phyloP scores from a whole-genome alignment of 2,113 vertebrate genomes.

The Coracopsis vasa region DNA sequence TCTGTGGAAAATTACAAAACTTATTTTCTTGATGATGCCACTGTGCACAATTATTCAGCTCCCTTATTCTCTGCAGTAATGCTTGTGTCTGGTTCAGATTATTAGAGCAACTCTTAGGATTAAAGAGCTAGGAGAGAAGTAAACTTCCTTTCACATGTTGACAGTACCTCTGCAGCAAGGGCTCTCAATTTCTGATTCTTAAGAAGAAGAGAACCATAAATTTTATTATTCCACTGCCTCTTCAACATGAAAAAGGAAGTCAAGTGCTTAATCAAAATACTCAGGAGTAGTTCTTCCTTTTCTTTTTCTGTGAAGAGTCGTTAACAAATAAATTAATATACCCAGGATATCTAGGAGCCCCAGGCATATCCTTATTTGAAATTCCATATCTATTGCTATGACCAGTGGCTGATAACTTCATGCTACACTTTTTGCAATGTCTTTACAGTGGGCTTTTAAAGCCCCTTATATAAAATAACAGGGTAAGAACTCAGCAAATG shows the following conservation, averaged over 20 bases:
- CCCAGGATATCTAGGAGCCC: not conserved
- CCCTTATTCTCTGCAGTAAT: not conserved
- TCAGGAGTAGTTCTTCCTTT: not conserved
- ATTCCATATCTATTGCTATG: not conserved
- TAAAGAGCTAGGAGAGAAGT: not conserved
- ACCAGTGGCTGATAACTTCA: not conserved
- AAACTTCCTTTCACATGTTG: slow-evolving; percentile 11
- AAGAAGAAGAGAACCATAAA: not conserved
- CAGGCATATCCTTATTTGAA: not conserved
- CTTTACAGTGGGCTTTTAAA: not conserved
- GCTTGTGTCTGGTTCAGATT: not conserved
- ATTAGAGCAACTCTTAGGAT: not conserved
- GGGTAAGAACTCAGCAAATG: not conserved
- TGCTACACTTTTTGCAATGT: not conserved
- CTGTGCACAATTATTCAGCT: not conserved
- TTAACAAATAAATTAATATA: not conserved
- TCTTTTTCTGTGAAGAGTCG: not conserved
- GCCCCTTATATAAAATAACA: not conserved
- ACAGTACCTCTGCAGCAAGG: not conserved
- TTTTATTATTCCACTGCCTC: not conserved
- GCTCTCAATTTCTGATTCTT: not conserved
- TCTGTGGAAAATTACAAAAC: not conserved
- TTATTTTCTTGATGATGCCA: not conserved
- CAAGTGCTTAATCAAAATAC: not conserved
- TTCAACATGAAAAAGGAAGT: not conserved